A percentile compares a stretch with the other conserved stretches of the same genome.
Conservation (phyloP, 2,888 invertebrate genomes). For the Myathropa florea region DNA sequence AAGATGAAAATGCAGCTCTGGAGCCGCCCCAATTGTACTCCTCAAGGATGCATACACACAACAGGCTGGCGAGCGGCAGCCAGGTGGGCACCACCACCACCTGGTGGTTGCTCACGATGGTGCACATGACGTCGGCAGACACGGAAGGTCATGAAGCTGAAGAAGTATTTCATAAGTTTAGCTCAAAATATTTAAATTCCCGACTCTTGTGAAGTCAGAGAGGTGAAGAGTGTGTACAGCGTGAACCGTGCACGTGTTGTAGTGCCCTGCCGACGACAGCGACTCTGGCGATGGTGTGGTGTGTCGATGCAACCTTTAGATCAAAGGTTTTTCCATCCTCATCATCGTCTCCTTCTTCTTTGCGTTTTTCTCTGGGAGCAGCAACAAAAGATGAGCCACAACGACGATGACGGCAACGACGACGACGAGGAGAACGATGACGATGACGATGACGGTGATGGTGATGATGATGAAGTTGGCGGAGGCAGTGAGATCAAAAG, state of each 20-base stretch:
- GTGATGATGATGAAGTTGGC: not conserved
- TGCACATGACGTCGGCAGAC: constrained; percentile 45
- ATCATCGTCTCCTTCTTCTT: constrained; percentile 20
- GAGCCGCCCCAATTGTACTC: constrained; percentile 44
- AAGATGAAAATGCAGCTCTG: constrained; percentile 51
- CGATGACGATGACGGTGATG: not conserved
- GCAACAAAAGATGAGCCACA: constrained; percentile 37
- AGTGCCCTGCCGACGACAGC: not conserved
- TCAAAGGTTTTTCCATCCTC: constrained; percentile 55
- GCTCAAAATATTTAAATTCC: constrained; percentile 62
- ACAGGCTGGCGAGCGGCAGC: constrained; percentile 39
- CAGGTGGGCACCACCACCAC: constrained; percentile 47
- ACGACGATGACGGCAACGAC: not conserved
- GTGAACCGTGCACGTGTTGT: constrained; percentile 54
- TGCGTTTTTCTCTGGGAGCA: constrained; percentile 19
- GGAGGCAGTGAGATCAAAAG: constrained; percentile 63
- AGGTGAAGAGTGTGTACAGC: constrained; percentile 5
- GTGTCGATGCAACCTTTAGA: constrained; percentile 65
- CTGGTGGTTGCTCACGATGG: constrained; percentile 25
- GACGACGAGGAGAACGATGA: not conserved
- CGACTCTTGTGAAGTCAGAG: constrained; percentile 33
- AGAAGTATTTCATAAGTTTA: constrained; percentile 64
- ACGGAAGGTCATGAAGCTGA: constrained; percentile 68
- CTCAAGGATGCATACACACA: not conserved
- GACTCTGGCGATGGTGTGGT: constrained; percentile 10